Conservation (phyloP, 2,113 vertebrate genomes). For the Larimichthys crocea region DNA sequence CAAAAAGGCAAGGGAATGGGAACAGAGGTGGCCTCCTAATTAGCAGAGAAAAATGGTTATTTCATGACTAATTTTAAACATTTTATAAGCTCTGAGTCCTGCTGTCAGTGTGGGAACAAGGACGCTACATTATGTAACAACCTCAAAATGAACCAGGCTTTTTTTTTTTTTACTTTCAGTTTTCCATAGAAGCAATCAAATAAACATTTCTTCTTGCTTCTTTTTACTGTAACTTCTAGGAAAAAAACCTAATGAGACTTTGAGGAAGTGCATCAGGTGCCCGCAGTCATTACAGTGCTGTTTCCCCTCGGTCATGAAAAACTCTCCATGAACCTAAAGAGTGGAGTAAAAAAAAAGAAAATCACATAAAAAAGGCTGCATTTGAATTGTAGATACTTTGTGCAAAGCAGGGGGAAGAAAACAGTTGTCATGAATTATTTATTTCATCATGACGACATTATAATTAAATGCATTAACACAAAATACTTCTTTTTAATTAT, state of each 20-base stretch:
- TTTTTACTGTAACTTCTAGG: conserved; percentile 45
- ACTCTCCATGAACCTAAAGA: conserved; percentile 62
- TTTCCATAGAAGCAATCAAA: conserved; percentile 50
- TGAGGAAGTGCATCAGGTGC: conserved; percentile 47
- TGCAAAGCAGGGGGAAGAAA: conserved; percentile 34
- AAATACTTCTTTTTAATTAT: conserved; percentile 76
- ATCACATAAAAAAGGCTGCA: conserved; percentile 38
- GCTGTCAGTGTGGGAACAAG: conserved; percentile 59
- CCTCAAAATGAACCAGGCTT: conserved; percentile 30
- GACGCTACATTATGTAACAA: conserved; percentile 62
- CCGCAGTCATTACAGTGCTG: conserved; percentile 25
- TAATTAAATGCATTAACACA: conserved; percentile 79
- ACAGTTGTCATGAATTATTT: conserved; percentile 71
- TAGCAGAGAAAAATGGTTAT: conserved; percentile 67
- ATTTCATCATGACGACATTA: conserved; percentile 73
- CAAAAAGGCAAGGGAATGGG: conserved; percentile 34
- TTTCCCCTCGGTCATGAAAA: conserved; percentile 46
- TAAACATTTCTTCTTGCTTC: conserved; percentile 46
- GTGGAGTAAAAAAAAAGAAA: background rate
- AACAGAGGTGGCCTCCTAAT: conserved; percentile 64
- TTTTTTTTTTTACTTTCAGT: conserved; percentile 23
- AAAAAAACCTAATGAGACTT: conserved; percentile 42
- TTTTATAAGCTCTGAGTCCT: conserved; percentile 55
- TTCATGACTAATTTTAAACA: conserved; percentile 70
- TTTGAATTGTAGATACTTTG: conserved; percentile 75